These are phyloP conservation scores for Anguilla megastoma DNA, from an alignment of 2,797 vertebrate genomes.

Conservation along the genomic window DNA sequence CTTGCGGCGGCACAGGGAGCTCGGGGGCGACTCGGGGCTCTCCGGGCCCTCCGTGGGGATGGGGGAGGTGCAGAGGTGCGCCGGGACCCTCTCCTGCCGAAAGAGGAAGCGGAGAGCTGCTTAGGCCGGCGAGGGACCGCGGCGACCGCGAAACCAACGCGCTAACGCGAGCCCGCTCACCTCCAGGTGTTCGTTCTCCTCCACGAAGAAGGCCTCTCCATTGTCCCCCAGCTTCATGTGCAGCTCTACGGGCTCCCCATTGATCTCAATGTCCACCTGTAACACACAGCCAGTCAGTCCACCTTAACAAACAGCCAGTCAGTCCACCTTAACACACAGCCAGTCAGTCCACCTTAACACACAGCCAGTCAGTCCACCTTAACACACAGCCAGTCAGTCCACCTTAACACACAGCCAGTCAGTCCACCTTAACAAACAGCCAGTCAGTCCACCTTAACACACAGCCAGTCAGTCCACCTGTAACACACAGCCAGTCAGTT, in stretches of 20 bases:
- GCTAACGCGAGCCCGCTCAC: conserved; percentile 47
- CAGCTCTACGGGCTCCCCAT: conserved; percentile 86
- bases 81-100: conserved; percentile 68
- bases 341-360: neutral
- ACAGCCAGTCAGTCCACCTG: too few species aligned
- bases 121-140: neutral
- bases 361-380: neutral
- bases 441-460: too few species aligned
- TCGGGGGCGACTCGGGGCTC: neutral
- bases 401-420: neutral
- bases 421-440: too few species aligned
- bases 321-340: neutral
- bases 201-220: conserved; percentile 94
- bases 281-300: conserved; percentile 23
- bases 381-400: neutral
- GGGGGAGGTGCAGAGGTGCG: conserved; percentile 81
- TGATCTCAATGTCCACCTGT: conserved; percentile 95
- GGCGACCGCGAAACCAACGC: neutral
- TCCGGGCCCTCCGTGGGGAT: conserved; percentile 65
- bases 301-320: neutral
- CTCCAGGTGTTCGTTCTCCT: conserved; percentile 76
- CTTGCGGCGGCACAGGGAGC: conserved; percentile 59
- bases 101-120: neutral
- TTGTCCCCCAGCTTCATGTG: conserved; percentile 95
- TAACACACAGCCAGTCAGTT: too few species aligned